A percentile compares a stretch with the other conserved stretches of the same genome.
Evolutionary conservation across 2,797 vertebrate species (phyloP).

Genomic region (Agapornis canus): DNA sequence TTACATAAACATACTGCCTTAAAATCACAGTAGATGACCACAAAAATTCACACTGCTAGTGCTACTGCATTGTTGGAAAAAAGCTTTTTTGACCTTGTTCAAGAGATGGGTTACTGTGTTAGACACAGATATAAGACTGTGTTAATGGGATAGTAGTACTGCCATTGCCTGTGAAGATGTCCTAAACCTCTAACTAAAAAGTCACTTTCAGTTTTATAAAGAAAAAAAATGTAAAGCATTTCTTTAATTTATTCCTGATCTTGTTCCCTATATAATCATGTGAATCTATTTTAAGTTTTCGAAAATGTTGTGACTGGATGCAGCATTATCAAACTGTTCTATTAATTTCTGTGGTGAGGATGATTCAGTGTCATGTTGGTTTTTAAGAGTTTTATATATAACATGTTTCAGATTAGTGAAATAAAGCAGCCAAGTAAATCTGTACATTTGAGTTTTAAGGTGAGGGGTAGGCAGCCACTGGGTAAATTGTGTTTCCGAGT

Average conservation of each 20-base stretch:
- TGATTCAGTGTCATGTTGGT: neutral
- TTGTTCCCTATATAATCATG: neutral
- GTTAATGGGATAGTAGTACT: neutral
- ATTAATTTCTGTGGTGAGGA: neutral
- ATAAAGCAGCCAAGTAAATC: neutral
- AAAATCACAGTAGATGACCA: neutral
- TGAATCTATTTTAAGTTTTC: neutral
- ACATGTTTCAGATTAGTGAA: neutral
- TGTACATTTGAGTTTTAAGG: neutral
- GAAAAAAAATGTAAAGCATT: neutral
- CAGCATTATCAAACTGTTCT: neutral
- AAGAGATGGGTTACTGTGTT: neutral
- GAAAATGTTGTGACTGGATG: neutral
- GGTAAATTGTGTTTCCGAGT: slow-evolving; percentile 36
- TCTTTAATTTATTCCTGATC: neutral
- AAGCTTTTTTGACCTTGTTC: neutral
- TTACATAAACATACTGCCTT: neutral
- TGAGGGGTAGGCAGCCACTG: neutral
- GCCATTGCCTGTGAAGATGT: neutral
- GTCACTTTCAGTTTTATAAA: neutral
- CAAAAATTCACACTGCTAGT: neutral
- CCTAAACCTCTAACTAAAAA: neutral
- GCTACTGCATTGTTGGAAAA: neutral
- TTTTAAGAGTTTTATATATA: neutral
- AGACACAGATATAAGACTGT: neutral